Evolutionary conservation across 2,888 invertebrate species (phyloP), one percentile per base, ranked within the genome.

Genomic region (Catocala nupta): DNA sequence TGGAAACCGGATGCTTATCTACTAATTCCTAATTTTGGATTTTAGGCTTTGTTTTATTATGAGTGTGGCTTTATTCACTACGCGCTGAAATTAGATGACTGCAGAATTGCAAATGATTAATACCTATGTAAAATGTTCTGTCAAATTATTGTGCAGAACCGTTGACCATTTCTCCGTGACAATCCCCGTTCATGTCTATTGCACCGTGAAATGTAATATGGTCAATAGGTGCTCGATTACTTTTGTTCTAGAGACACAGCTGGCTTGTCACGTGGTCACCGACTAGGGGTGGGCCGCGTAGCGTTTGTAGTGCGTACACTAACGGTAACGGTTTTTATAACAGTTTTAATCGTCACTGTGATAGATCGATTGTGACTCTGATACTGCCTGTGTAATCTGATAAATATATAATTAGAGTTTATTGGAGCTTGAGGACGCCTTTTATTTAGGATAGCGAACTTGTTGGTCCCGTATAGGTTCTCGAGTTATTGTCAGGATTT

Each of bases 141-240:
- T 25, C 25, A 25, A 25, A 25, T 25, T 25, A 25, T 8, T 34
- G 8, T 69, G 72, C 73, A 55, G 80, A 81, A 84, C 78, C 76
- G 52, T 25, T 10, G 7, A 16, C 10, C 50, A 50, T 39, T 59
- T 60, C 53, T 39, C 56, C 58, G 51, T 51, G 36, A 62, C 61
- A 60, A 43, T 56, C 43, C 49, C 67, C 69, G 65, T 71, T 73
- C 69, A 70, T 78, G 78, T 55, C 64, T 75, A 73, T 65, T 78
- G 67, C 74, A 75, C 73, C 84, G 77, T 83, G 73, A 81, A 77
- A 75, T 65, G 80, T 61, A 66, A 82, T 77, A 78, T 83, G 78
- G 75, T 72, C 74, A 77, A 71, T 73, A 63, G 76, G 69, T 65
- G 67, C 65, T 61, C 60, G 55, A 57, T 71, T 13, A 59, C 45